A percentile compares a stretch with the other conserved stretches of the same genome.
Conservation (phyloP, 1,140 invertebrate species). For the Polypedilum vanderplanki region DNA sequence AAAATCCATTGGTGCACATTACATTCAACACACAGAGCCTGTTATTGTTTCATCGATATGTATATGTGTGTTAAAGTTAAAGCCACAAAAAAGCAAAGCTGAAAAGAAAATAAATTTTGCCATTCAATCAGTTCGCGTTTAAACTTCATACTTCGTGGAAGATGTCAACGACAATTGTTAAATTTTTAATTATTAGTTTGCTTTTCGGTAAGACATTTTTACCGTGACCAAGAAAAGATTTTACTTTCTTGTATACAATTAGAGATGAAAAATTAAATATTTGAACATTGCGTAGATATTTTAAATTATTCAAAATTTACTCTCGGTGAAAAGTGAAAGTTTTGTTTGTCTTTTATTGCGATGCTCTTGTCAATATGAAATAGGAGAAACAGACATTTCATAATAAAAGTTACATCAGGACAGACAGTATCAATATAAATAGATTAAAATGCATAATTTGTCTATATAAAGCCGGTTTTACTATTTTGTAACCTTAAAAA, state of each 20-base stretch:
- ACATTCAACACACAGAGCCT: background rate
- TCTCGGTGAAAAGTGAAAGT: background rate
- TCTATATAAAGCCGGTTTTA: background rate
- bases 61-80: background rate
- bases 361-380: background rate
- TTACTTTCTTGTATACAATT: background rate
- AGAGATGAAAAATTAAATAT: background rate
- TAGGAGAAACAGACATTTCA: background rate
- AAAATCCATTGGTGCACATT: background rate
- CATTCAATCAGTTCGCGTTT: constrained; percentile 4
- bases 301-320: background rate
- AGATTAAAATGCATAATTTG: background rate
- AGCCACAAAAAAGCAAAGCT: background rate
- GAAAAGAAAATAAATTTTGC: background rate
- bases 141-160: background rate
- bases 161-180: background rate
- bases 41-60: background rate
- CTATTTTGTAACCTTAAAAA: background rate
- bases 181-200: background rate
- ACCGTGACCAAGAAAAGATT: background rate
- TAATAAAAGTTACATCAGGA: background rate
- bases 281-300: background rate
- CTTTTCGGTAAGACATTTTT: constrained; percentile 5
- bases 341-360: background rate
- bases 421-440: background rate